These are phyloP conservation scores for Philaethria dido DNA, from an alignment of 2,888 invertebrate genomes.

Conservation along the genomic window DNA sequence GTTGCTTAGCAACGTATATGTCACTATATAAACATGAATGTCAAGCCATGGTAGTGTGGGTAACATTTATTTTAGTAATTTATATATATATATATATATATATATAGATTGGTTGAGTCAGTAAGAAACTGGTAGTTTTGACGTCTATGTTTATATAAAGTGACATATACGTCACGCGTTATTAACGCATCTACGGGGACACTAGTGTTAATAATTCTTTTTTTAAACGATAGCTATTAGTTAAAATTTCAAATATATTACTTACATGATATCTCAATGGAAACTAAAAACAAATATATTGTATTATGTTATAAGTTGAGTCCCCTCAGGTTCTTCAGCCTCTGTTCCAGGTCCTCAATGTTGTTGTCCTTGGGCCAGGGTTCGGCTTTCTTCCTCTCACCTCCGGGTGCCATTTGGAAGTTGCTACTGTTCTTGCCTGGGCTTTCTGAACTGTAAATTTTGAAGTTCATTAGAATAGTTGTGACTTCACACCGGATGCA, in stretches of 20 bases:
- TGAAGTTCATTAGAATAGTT: neutral
- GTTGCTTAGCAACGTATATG: too few species aligned
- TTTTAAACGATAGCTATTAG: neutral
- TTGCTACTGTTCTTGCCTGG: constrained; percentile 58
- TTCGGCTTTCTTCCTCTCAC: constrained; percentile 56
- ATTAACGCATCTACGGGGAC: neutral
- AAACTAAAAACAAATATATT: neutral
- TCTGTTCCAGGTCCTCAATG: constrained; percentile 59
- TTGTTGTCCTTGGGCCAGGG: constrained; percentile 48
- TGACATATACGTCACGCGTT: too few species aligned
- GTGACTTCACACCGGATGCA: too few species aligned
- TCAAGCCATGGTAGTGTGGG: too few species aligned
- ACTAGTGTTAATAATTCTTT: too few species aligned
- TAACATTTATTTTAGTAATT: too few species aligned
- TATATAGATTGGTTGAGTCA: too few species aligned
- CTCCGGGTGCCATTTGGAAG: constrained; percentile 75
- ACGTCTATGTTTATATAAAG: too few species aligned
- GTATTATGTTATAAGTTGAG: constrained; percentile 50
- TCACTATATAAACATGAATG: too few species aligned
- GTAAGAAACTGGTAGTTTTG: too few species aligned
- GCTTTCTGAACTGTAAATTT: constrained; percentile 56
- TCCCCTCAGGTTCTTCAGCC: constrained; percentile 64
- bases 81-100: too few species aligned
- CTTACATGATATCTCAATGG: neutral
- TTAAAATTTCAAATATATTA: neutral